Base-by-base conservation (phyloP, 2,113 vertebrate species). In the Otus sunia region DNA sequence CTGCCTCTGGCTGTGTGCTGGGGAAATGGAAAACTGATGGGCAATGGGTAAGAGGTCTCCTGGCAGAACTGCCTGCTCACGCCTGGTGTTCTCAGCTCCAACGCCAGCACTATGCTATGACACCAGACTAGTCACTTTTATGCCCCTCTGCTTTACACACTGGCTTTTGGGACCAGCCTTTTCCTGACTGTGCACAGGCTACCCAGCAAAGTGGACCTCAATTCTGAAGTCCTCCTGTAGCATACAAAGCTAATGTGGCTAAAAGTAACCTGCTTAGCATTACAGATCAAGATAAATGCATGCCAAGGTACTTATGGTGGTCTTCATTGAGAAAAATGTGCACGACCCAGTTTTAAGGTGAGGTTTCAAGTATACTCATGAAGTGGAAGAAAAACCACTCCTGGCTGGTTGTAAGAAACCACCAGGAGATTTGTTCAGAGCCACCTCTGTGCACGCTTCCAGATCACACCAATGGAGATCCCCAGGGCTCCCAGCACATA, bases 171-270 rank as follows among this genome's bases (percentile, higher is more conserved):
- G 58, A 52, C 11, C 3, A 43, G 52, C 23, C 17, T 34, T 37
- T 6, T 16, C 34, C 3, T 2, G 41, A 15, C 32, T 1, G 10
- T 41, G 39, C 0, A 5, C n/a, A 39, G 60, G 10, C 21, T 15
- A 21, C 29, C 62, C 37, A 36, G 37, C 62, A 8, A 9, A 75
- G 30, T 0, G 1, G 6, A 11, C 2, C 63, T 18, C 13, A 8
- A 0, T 23, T 22, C 59, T 23, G 11, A 18, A 26, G 13, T 36
- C 12, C 71, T 32, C 0, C 64, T 27, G 23, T 3, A 53, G 36
- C 41, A 26, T 3, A 7, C 15, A 15, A 30, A 9, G 8, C 15
- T 8, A 19, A 4, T 0, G 3, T 1, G 8, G 43, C 1, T 3
- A 12, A 9, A 55, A 41, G 68, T 9, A 39, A 81, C 8, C 18